These are phyloP conservation scores for Hypomesus transpacificus DNA, from an alignment of 2,113 vertebrate species.

Conservation along the genomic window DNA sequence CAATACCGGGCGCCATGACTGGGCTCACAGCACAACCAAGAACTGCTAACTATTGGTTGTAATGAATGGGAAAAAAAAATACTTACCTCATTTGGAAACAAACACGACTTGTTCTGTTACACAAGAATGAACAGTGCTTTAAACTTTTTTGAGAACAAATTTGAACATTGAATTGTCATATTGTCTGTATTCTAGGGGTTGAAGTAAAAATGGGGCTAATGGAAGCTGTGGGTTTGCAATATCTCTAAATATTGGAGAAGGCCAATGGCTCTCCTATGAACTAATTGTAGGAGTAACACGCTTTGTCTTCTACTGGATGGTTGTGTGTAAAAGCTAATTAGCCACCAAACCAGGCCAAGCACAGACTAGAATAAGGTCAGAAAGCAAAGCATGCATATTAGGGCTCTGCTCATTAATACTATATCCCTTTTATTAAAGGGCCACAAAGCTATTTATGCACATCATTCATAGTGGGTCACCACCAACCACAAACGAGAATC, in stretches of 20 bases:
- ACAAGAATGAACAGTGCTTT: too few species aligned
- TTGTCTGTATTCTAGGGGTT: too few species aligned
- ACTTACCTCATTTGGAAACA: too few species aligned
- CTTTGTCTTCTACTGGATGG: conserved; percentile 47
- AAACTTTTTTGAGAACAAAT: too few species aligned
- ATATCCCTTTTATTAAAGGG: not conserved
- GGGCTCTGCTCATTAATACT: conserved; percentile 21
- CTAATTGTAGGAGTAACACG: conserved; percentile 49
- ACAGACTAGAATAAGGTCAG: conserved; percentile 46
- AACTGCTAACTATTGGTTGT: too few species aligned
- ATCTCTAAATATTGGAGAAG: conserved; percentile 15
- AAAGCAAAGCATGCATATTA: conserved; percentile 17
- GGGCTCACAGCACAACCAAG: too few species aligned
- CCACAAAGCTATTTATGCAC: not conserved
- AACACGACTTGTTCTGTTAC: too few species aligned
- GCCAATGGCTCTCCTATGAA: conserved; percentile 31
- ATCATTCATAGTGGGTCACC: too few species aligned
- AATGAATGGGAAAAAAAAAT: too few species aligned
- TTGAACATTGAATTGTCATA: too few species aligned
- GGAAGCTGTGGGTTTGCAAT: not conserved
- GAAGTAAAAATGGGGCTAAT: not conserved
- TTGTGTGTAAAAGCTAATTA: conserved; percentile 49
- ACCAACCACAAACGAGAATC: too few species aligned
- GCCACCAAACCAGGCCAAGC: conserved; percentile 46
- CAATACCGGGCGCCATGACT: too few species aligned